Percentiles rank a stretch among this genome's conserved stretches.
Evolutionary conservation across 2,797 vertebrate species (phyloP).

Genomic region (Crypturellus tataupa): DNA sequence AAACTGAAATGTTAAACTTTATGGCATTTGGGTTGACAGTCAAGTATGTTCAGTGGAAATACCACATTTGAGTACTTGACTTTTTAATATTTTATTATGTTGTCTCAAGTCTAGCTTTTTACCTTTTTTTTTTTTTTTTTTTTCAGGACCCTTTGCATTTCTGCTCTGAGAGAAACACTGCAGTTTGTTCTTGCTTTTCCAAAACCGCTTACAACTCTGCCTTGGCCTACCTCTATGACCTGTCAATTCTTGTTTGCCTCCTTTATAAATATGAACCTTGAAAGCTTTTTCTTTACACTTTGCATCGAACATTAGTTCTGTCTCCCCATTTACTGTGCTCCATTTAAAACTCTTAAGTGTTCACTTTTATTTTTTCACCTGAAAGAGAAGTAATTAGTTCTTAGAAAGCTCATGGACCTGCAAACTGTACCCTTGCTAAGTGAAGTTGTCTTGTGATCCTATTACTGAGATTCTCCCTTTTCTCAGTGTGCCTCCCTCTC

Average conservation of each 20-base stretch:
- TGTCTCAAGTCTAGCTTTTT: neutral
- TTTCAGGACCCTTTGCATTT: neutral
- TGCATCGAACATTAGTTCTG: constrained; percentile 24
- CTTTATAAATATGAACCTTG: constrained; percentile 32
- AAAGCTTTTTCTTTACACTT: constrained; percentile 34
- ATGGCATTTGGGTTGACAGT: constrained; percentile 57
- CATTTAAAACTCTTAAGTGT: constrained; percentile 49
- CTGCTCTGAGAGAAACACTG: neutral
- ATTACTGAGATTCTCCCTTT: neutral
- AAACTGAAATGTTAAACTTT: constrained; percentile 73
- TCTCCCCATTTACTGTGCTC: neutral
- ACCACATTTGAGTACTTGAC: constrained; percentile 40
- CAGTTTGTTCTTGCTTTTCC: neutral
- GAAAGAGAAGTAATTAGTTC: constrained; percentile 33
- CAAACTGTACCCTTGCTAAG: constrained; percentile 20
- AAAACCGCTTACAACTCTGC: neutral
- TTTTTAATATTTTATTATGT: constrained; percentile 32
- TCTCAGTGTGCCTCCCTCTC: neutral
- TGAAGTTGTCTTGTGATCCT: constrained; percentile 38
- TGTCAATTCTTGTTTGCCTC: constrained; percentile 43
- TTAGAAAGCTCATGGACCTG: constrained; percentile 41
- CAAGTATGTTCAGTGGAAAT: constrained; percentile 53
- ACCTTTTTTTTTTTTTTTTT: neutral
- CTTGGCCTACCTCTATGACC: neutral
- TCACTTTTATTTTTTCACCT: constrained; percentile 25